Evolutionary conservation across 2,888 invertebrate genomes (phyloP).

Genomic region (Sarcophaga variegata): DNA sequence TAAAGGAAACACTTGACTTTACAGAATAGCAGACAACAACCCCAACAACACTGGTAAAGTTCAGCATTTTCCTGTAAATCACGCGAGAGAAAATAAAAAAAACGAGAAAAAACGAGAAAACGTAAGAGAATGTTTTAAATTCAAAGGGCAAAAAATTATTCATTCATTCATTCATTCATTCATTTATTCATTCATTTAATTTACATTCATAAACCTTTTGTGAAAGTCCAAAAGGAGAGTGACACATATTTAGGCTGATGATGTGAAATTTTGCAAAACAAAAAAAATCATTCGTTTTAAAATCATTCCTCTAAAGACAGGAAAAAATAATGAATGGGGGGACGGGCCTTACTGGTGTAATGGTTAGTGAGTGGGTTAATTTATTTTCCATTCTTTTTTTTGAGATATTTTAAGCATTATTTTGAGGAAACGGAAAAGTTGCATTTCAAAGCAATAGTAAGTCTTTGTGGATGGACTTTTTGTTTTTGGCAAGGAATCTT

Average conservation of each 20-base stretch:
- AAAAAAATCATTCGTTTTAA: not conserved
- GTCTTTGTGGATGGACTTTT: too few species aligned
- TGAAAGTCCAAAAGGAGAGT: not conserved
- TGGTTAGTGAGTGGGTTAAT: too few species aligned
- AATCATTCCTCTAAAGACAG: not conserved
- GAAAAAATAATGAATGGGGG: not conserved
- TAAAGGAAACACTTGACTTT: constrained; percentile 44
- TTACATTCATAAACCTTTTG: constrained; percentile 44
- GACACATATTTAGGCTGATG: not conserved
- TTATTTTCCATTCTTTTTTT: too few species aligned
- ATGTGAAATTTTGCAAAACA: not conserved
- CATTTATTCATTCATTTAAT: constrained; percentile 28
- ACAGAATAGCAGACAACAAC: not conserved
- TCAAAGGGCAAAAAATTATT: constrained; percentile 27
- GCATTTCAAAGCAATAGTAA: too few species aligned
- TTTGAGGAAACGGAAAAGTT: too few species aligned
- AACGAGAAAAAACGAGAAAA: not conserved
- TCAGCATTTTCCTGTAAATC: not conserved
- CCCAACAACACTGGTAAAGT: not conserved
- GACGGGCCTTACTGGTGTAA: not conserved
- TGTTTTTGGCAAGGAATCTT: too few species aligned
- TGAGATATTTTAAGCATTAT: too few species aligned
- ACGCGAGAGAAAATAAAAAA: not conserved
- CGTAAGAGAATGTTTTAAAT: not conserved
- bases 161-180: constrained; percentile 29